Base-by-base conservation (phyloP, 2,888 invertebrate genomes). In the Pilophorus perplexus region DNA sequence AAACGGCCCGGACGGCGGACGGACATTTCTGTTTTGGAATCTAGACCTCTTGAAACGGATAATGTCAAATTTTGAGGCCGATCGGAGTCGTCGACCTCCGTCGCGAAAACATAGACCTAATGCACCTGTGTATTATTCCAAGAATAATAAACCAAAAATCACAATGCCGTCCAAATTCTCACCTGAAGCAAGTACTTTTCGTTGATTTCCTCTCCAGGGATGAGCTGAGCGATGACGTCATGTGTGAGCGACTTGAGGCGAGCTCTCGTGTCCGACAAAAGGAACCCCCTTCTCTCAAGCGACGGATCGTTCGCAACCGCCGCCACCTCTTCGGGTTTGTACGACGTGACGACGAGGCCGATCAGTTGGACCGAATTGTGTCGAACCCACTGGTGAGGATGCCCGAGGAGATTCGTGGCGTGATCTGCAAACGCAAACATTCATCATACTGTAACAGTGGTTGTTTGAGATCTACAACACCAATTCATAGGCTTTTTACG, bases 301-400 rank as follows among this genome's bases (percentile, higher is more conserved):
- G 75, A 71, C 48, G 78, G 74, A 2, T 76, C 75, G 25, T 77
- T 77, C 75, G 27, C 77, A 76, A 38, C 50, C 52, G 72, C 66
- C 20, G 83, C 81, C 48, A 90, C 78, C 67, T 84, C 81, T 1
- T 82, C 81, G 6, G 82, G 78, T 73, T 89, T 83, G 50, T 87
- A 81, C 0, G 81, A 77, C 0, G 84, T 79, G 64, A 95, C 78
- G 55, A 93, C 80, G 50, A 84, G 81, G 0, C 89, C 88, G 44
- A 94, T 77, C 69, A 93, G 81, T 75, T 91, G 90, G 0, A 87
- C 83, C 0, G 92, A 83, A 67, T 84, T 83, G 48, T 91, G 79
- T 64, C 93, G 83, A 0, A 95, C 90, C 93, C 93, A 93, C 28
- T 85, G 82, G 75, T 95, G 94, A 12, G 90, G 88, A 76, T 95